Percentiles rank a stretch among this genome's conserved stretches.
Conservation (phyloP, 2,797 vertebrate species). For the Ibycter americanus region DNA sequence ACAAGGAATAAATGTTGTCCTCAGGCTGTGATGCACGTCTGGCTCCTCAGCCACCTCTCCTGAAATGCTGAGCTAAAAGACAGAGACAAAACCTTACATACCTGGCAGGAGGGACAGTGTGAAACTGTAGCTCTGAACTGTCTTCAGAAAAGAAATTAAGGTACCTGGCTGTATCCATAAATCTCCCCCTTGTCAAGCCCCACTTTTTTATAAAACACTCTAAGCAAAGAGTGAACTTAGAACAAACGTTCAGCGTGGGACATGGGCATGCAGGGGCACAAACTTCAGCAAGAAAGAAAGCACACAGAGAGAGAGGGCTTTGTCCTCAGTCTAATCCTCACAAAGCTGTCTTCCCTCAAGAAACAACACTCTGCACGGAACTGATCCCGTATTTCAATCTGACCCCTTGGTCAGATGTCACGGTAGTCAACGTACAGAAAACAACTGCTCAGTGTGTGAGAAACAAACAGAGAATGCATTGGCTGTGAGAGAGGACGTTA, state of each 20-base stretch:
- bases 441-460: not conserved
- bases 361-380: not conserved
- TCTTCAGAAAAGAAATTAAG: not conserved
- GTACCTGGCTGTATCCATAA: not conserved
- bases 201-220: not conserved
- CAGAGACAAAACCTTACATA: not conserved
- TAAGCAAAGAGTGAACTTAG: not conserved
- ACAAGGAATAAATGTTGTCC: not conserved
- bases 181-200: not conserved
- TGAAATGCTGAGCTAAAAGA: not conserved
- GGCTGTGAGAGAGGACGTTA: not conserved
- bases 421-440: not conserved
- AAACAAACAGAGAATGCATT: not conserved
- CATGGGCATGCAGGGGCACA: not conserved
- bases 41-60: not conserved
- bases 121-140: not conserved
- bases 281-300: not conserved
- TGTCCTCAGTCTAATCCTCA: not conserved
- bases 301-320: not conserved
- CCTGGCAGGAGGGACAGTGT: not conserved
- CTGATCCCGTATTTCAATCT: not conserved
- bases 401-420: not conserved
- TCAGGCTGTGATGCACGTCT: not conserved
- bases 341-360: not conserved
- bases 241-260: not conserved